Conservation (phyloP, 2,888 invertebrate genomes). For the Drosophila mimica region DNA sequence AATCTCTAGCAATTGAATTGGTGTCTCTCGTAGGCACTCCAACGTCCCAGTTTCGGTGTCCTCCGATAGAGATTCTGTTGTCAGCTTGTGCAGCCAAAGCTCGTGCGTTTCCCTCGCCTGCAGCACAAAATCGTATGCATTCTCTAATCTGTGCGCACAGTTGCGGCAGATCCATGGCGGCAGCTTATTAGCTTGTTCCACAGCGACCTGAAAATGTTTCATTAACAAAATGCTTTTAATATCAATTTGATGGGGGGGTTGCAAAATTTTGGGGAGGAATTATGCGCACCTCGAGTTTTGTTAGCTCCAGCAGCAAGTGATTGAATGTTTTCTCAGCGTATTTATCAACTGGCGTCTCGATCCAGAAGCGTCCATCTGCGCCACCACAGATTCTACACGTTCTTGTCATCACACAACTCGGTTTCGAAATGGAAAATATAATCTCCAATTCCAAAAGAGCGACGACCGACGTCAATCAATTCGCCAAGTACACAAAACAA, state of each 20-base stretch:
- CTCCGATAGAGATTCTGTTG: not conserved
- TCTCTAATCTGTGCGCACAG: conserved; percentile 55
- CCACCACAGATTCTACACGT: conserved; percentile 60
- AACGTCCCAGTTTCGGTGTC: conserved; percentile 25
- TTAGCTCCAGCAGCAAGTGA: conserved; percentile 57
- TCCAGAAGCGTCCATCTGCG: conserved; percentile 59
- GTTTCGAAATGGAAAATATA: conserved; percentile 8
- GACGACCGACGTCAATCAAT: conserved; percentile 13
- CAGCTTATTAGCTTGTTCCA: conserved; percentile 42
- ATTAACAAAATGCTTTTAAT: conserved; percentile 7
- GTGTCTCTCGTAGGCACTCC: conserved; percentile 58
- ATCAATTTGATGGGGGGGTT: conserved; percentile 8
- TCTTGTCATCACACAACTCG: conserved; percentile 46
- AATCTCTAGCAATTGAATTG: conserved; percentile 62
- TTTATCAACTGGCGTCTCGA: conserved; percentile 56
- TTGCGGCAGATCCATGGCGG: conserved; percentile 61
- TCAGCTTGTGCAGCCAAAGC: conserved; percentile 43
- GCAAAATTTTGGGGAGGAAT: not conserved
- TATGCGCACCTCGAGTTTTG: conserved; percentile 53
- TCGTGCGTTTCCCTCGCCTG: conserved; percentile 56
- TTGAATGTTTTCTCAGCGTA: conserved; percentile 63
- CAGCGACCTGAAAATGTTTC: conserved; percentile 34
- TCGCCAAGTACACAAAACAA: conserved; percentile 29
- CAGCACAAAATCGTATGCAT: conserved; percentile 60
- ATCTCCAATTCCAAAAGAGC: conserved; percentile 10